These are phyloP conservation scores for Taphrorychus bicolor DNA, from an alignment of 2,888 invertebrate species.

Conservation along the genomic window DNA sequence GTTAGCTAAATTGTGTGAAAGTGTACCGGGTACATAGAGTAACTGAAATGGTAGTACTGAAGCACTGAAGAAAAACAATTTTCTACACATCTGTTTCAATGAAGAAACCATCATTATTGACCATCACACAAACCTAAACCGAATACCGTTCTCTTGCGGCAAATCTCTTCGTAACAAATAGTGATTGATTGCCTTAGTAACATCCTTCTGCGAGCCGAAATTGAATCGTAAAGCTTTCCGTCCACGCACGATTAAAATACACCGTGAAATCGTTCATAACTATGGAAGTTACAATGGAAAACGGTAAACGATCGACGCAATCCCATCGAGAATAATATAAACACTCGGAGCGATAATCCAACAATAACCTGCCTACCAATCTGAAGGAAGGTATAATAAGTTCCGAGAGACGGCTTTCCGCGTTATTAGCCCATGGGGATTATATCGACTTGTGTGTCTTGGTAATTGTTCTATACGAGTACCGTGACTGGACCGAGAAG, in stretches of 20 bases:
- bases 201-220: not conserved
- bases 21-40: no score
- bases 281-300: conserved; percentile 11
- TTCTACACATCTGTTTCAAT: no score
- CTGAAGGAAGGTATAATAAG: conserved; percentile 15
- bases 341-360: conserved; percentile 26
- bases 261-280: conserved; percentile 13
- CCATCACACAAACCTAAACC: not conserved
- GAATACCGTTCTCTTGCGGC: not conserved
- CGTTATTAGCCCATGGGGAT: not conserved
- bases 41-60: no score
- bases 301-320: conserved; percentile 22
- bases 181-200: not conserved
- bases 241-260: conserved; percentile 5
- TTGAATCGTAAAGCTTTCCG: not conserved
- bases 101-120: no score
- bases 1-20: no score
- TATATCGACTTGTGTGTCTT: not conserved
- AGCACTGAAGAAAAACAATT: no score
- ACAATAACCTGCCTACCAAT: conserved; percentile 26
- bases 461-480: not conserved
- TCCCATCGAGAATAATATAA: conserved; percentile 12
- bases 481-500: not conserved
- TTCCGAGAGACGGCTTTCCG: not conserved
- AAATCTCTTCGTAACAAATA: not conserved